phyloP scores from a whole-genome alignment of 2,797 vertebrate species.

The Hafferia zeledoni region DNA sequence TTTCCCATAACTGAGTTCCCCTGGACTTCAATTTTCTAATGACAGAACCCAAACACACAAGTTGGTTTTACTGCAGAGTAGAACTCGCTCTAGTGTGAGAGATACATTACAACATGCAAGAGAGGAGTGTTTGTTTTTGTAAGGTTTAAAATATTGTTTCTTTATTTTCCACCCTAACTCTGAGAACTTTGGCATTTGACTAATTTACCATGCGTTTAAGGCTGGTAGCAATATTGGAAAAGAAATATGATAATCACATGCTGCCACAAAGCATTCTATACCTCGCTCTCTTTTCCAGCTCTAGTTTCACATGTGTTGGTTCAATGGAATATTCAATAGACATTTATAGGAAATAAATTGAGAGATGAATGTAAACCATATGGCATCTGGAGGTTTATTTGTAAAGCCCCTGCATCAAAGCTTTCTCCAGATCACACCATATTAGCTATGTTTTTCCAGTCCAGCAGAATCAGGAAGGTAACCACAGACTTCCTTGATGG shows the following conservation, averaged over 20 bases:
- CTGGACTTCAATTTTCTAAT: constrained; percentile 61
- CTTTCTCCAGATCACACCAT: constrained; percentile 96
- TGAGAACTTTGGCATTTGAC: constrained; percentile 77
- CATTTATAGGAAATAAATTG: constrained; percentile 99
- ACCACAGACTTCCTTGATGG: constrained; percentile 98
- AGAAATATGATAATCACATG: constrained; percentile 90
- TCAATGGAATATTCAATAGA: constrained; percentile 93
- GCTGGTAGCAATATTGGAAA: constrained; percentile 82
- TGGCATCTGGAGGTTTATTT: constrained; percentile 97
- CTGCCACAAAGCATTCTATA: constrained; percentile 89
- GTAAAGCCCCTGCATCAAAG: constrained; percentile 98
- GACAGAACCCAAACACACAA: constrained; percentile 62
- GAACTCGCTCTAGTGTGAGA: not conserved
- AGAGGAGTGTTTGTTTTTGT: constrained; percentile 74
- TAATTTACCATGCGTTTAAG: constrained; percentile 78
- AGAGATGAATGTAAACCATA: constrained; percentile 99
- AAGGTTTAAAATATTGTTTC: constrained; percentile 76
- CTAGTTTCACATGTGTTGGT: constrained; percentile 92
- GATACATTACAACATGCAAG: constrained; percentile 56
- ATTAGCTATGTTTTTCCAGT: constrained; percentile 99
- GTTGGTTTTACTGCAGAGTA: constrained; percentile 17
- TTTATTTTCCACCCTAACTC: constrained; percentile 73
- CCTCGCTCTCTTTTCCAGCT: constrained; percentile 86
- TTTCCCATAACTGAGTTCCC: constrained; percentile 41
- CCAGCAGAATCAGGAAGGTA: constrained; percentile 97